Evolutionary conservation across 1,140 invertebrate genomes (phyloP).

Genomic region (Mya arenaria): DNA sequence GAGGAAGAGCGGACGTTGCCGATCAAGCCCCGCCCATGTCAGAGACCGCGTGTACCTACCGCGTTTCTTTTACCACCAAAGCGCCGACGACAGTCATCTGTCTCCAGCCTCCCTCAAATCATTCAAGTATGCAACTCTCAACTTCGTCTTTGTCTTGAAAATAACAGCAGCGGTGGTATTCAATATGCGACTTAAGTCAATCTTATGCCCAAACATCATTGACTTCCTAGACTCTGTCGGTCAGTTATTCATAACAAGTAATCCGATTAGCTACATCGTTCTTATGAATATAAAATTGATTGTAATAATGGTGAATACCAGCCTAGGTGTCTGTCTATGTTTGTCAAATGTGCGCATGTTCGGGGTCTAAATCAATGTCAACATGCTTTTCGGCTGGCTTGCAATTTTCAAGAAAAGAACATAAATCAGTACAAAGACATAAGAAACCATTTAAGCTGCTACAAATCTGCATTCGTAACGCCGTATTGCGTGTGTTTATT

Average conservation of each 20-base stretch:
- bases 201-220: neutral
- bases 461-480: too few relatives aligned
- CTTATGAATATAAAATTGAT: too few relatives aligned
- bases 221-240: neutral
- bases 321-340: neutral
- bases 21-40: slow-evolving; percentile 27
- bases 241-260: neutral
- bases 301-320: too few relatives aligned
- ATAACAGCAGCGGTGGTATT: too few relatives aligned
- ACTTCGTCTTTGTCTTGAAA: too few relatives aligned
- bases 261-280: neutral
- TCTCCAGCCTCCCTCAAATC: slow-evolving; percentile 44
- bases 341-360: neutral
- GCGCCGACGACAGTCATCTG: slow-evolving; percentile 15
- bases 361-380: neutral
- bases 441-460: too few relatives aligned
- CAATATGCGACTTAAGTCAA: too few relatives aligned
- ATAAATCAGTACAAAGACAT: neutral
- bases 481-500: neutral
- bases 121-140: slow-evolving; percentile 44
- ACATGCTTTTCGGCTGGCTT: neutral
- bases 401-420: neutral
- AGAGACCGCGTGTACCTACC: neutral
- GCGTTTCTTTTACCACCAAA: neutral
- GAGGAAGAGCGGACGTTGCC: slow-evolving; percentile 26